These are phyloP conservation scores for Anolis apletophallus DNA, from an alignment of 2,797 vertebrate genomes.

Conservation along the genomic window DNA sequence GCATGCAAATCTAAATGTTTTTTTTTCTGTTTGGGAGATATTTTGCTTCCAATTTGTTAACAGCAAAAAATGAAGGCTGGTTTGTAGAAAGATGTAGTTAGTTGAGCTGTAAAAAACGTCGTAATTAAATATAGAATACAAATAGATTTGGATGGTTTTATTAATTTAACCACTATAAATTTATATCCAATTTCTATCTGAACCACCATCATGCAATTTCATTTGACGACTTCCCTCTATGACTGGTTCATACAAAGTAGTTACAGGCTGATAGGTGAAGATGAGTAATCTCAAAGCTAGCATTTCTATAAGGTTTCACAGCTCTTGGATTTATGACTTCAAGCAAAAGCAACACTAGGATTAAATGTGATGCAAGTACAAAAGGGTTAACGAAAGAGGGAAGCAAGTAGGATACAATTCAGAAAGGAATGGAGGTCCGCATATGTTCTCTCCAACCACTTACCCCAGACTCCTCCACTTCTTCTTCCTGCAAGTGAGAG, in stretches of 20 bases:
- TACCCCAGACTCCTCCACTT: conserved; percentile 99
- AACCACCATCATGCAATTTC: conserved; percentile 9
- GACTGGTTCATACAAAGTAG: conserved; percentile 37
- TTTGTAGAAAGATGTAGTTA: conserved; percentile 69
- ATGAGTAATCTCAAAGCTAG: conserved; percentile 15
- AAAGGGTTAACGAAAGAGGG: conserved; percentile 75
- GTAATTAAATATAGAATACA: conserved; percentile 38
- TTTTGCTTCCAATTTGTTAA: conserved; percentile 70
- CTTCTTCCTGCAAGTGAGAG: conserved; percentile 98
- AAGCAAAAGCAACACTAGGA: conserved; percentile 65
- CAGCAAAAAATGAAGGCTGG: conserved; percentile 62
- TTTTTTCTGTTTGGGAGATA: conserved; percentile 42
- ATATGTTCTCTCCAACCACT: conserved; percentile 84
- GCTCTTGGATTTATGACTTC: conserved; percentile 59
- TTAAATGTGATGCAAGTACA: conserved; percentile 71
- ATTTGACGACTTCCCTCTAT: conserved; percentile 28
- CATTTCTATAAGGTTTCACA: conserved; percentile 54
- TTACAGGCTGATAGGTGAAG: conserved; percentile 23
- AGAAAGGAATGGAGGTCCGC: conserved; percentile 73
- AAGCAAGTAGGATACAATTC: conserved; percentile 73
- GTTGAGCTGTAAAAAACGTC: conserved; percentile 64
- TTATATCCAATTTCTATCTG: conserved; percentile 44
- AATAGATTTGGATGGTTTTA: conserved; percentile 28
- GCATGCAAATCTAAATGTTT: conserved; percentile 63
- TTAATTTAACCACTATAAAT: conserved; percentile 44